A percentile compares a stretch with the other conserved stretches of the same genome.
These are phyloP conservation scores for Cheilosia impressa DNA, from an alignment of 2,888 invertebrate genomes.

Conservation along the genomic window DNA sequence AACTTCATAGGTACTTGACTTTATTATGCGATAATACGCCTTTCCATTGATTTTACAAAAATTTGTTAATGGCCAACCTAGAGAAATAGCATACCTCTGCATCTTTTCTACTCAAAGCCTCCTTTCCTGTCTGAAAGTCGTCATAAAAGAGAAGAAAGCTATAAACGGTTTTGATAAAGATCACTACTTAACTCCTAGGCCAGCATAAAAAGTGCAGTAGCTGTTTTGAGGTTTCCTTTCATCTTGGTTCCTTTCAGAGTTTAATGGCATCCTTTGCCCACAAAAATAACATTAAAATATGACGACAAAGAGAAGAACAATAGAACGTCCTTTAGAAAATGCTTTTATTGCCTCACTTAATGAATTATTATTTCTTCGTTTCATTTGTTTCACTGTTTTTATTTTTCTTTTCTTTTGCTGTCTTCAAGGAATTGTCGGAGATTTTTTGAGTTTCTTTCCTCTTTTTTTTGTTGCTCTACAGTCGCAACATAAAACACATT, in stretches of 20 bases:
- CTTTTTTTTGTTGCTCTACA: constrained; percentile 15
- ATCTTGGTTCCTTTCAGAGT: constrained; percentile 41
- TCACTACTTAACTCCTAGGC: constrained; percentile 58
- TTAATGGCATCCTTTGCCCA: constrained; percentile 55
- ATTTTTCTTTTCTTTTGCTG: constrained; percentile 18
- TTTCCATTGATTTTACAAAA: no score
- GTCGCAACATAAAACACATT: constrained; percentile 65
- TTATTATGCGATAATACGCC: no score
- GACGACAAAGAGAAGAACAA: constrained; percentile 37
- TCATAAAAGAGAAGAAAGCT: constrained; percentile 33
- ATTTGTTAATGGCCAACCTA: no score
- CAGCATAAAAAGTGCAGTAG: constrained; percentile 51
- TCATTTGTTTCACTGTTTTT: constrained; percentile 71
- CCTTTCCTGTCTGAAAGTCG: constrained; percentile 20
- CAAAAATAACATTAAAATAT: constrained; percentile 16
- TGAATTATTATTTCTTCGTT: constrained; percentile 69
- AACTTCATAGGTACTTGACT: no score
- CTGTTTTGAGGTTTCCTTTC: constrained; percentile 42
- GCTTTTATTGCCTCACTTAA: constrained; percentile 72
- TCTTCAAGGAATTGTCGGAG: constrained; percentile 62
- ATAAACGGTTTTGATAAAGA: constrained; percentile 56
- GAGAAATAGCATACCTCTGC: neutral
- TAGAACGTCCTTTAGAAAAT: constrained; percentile 56
- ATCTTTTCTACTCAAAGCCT: constrained; percentile 10
- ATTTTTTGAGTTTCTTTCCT: neutral